Evolutionary conservation across 2,888 invertebrate genomes (phyloP).

Genomic region (Prosapia bicincta): DNA sequence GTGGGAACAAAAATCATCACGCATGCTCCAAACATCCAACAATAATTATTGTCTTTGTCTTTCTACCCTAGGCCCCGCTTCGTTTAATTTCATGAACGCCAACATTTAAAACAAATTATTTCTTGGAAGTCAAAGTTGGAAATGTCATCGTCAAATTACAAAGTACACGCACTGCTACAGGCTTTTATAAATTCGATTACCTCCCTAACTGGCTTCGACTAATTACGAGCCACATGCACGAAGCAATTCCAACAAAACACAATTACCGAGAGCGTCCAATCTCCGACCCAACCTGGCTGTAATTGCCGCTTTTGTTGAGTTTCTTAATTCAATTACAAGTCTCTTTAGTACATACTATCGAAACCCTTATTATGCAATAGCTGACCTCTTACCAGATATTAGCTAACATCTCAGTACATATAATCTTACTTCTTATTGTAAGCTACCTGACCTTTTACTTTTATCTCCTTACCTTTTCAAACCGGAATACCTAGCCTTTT

Average conservation of each 20-base stretch:
- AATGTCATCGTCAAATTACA: background rate
- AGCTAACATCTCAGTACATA: no score
- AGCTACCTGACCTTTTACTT: no score
- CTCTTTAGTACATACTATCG: background rate
- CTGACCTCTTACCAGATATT: no score
- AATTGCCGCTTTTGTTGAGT: constrained; percentile 30
- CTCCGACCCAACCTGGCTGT: background rate
- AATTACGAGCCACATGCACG: constrained; percentile 30
- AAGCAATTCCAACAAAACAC: constrained; percentile 27
- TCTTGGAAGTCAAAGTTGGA: background rate
- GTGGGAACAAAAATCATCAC: background rate
- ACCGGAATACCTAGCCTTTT: no score
- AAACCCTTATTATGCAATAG: no score
- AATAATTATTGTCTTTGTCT: background rate
- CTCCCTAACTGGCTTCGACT: constrained; percentile 19
- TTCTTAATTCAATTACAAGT: constrained; percentile 30
- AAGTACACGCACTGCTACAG: constrained; percentile 12
- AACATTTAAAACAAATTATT: background rate
- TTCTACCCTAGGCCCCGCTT: background rate
- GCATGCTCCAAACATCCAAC: background rate
- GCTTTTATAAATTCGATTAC: constrained; percentile 32
- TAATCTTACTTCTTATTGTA: no score
- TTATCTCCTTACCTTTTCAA: no score
- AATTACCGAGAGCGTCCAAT: constrained; percentile 15
- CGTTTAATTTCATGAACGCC: background rate